A percentile compares a stretch with the other conserved stretches of the same genome.
phyloP scores from a whole-genome alignment of 2,113 vertebrate species.

The Stercorarius parasiticus region DNA sequence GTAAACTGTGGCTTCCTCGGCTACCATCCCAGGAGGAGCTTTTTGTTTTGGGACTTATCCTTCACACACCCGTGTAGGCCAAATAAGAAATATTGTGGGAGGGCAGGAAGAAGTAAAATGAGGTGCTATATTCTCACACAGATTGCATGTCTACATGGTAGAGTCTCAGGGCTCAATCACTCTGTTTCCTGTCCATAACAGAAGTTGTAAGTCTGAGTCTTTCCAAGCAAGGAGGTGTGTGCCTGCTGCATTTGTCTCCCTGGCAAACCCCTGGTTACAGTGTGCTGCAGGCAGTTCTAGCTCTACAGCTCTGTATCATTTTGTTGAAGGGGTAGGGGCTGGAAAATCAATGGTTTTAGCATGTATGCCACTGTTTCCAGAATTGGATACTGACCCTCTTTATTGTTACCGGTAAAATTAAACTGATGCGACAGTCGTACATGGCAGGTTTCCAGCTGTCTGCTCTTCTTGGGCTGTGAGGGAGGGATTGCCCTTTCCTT shows the following conservation, averaged over 20 bases:
- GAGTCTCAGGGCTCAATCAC: neutral
- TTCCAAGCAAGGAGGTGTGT: neutral
- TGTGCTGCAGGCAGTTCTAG: neutral
- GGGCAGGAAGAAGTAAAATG: neutral
- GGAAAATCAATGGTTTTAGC: conserved; percentile 38
- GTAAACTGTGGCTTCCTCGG: neutral
- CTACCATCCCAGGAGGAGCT: neutral
- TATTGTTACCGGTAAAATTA: conserved; percentile 45
- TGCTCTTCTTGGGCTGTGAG: neutral
- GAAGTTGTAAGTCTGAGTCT: neutral
- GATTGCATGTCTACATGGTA: neutral
- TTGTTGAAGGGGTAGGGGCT: neutral
- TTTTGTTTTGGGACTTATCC: neutral
- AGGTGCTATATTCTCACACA: neutral
- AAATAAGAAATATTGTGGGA: neutral
- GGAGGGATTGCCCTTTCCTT: conserved; percentile 17
- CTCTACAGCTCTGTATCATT: neutral
- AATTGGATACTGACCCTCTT: conserved; percentile 8
- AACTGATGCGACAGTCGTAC: conserved; percentile 13
- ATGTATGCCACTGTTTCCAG: conserved; percentile 5
- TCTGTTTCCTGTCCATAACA: neutral
- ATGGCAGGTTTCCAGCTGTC: conserved; percentile 49
- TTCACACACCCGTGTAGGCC: neutral
- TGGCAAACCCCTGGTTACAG: neutral
- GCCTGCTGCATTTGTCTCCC: neutral